Base-by-base conservation (phyloP, 2,888 invertebrate genomes). In the Gryllus longicercus region DNA sequence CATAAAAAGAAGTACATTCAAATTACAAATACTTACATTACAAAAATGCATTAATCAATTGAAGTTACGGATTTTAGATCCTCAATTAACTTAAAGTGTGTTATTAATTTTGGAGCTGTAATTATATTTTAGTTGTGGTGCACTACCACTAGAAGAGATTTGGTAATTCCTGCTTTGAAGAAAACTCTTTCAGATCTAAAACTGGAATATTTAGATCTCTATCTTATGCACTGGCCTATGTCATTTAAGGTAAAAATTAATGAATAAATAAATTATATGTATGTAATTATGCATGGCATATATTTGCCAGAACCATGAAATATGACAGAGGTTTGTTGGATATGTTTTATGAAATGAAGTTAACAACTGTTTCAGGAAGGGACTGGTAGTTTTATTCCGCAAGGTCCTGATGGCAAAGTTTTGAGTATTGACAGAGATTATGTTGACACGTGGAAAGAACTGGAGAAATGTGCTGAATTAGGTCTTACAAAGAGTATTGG, bases 211-310 rank as follows among this genome's bases (percentile, higher is more conserved):
- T 81, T 90, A 3, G 90, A 90, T 83, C 85, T 89, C 11, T 89
- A 88, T 83, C 85, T 90, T 1, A 88, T 90, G 14, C 90, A 90
- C 84, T 90, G 89, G 89, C 90, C 90, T 3, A 85, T 88, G 83
- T 88, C 86, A 0, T 88, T 87, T 82, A 84, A 87, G 86, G 89
- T 88, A 74, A 82, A 11, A 38, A 18, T 18, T 21, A 49, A 76
- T 74, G 8, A 38, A 38, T 38, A 38, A 38, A 38, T 38, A 38
- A 38, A 8, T 38, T 38, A 38, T 8, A 8, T 38, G 8, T 38
- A 38, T 38, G 5, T 38, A 38, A 38, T 38, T 38, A 38, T 38
- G 38, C 1, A 38, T 8, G 38, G 1, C 5, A 38, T 38, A 38
- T 5, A 38, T 1, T 8, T 1, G 0, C 5, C 38, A 38, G 1